Base-by-base conservation (phyloP, 2,888 invertebrate genomes). In the Cheilosia vulpina region DNA sequence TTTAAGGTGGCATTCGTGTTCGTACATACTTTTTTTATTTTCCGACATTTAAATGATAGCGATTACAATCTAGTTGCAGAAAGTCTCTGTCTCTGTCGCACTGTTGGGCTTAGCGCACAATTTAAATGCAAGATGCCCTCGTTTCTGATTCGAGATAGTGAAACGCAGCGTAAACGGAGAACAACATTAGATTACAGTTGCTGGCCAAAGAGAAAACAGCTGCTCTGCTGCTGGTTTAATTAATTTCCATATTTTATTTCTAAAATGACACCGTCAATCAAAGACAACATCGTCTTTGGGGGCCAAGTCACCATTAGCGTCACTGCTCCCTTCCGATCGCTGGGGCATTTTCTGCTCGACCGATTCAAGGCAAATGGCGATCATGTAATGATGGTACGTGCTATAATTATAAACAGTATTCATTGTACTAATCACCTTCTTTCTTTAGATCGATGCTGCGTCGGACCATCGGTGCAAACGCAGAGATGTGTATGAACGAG, bases 341-440 rank as follows among this genome's bases (percentile, higher is more conserved):
- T 93, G 88, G 94, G 94, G 1, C 93, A 94, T 88, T 93, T 93
- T 89, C 87, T 94, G 52, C 92, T 93, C 88, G 93, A 94, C 87
- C 93, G 93, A 87, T 90, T 94, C 45, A 93, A 93, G 89, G 92
- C 91, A 84, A 93, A 93, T 45, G 94, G 93, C 66, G 89, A 93
- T 88, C 91, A 92, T 80, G 91, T 90, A 19, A 93, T 94, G 43
- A 91, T 93, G 91, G 94, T 94, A 91, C 92, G 3, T 21, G 4
- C 2, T 9, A 55, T 13, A 9, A 13, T 21, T 13, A 15, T 27
- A 13, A 13, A 3, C 5, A 13, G 13, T 4, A 11, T 43, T 34
- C 38, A 19, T 50, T 34, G n/a, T 24, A 19, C 11, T 43, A 38
- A 5, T n/a, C 21, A 4, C 4, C 4, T 21, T 27, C 27, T 17